phyloP scores from a whole-genome alignment of 2,888 invertebrate species.

The Seira sanloemensis region DNA sequence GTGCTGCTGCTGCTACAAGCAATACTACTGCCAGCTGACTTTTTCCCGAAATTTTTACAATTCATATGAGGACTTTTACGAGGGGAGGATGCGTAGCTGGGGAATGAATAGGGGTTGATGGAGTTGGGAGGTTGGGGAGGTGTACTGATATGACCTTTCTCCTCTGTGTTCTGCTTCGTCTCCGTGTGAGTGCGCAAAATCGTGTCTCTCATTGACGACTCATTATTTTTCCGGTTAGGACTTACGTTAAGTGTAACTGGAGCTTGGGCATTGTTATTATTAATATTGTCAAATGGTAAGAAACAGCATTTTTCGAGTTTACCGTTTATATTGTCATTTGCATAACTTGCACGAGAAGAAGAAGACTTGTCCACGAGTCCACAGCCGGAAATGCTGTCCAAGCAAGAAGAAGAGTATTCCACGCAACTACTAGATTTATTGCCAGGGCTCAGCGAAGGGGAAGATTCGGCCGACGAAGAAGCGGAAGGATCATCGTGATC shows the following conservation, averaged over 20 bases:
- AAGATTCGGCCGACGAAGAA: background rate
- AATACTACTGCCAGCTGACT: slow-evolving; percentile 39
- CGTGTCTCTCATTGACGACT: slow-evolving; percentile 45
- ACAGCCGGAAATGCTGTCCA: background rate
- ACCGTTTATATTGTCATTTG: background rate
- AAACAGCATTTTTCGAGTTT: background rate
- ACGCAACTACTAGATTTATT: background rate
- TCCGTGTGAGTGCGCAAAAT: background rate
- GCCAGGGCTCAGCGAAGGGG: background rate
- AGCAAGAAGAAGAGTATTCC: background rate
- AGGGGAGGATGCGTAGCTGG: slow-evolving; percentile 3
- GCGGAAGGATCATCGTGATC: background rate
- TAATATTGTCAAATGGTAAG: too few relatives aligned
- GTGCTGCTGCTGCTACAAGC: slow-evolving; percentile 36
- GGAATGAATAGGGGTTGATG: background rate
- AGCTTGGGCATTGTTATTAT: too few relatives aligned
- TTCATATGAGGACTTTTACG: slow-evolving; percentile 44
- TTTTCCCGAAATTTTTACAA: slow-evolving; percentile 52
- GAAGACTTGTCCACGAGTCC: background rate
- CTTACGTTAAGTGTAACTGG: background rate
- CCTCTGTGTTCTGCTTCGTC: background rate
- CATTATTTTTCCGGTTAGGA: background rate
- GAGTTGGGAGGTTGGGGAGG: background rate
- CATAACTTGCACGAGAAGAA: background rate
- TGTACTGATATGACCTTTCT: background rate